Evolutionary conservation across 2,888 invertebrate genomes (phyloP), one percentile per base, ranked within the genome.

Genomic region (Mactromeris polynyma): DNA sequence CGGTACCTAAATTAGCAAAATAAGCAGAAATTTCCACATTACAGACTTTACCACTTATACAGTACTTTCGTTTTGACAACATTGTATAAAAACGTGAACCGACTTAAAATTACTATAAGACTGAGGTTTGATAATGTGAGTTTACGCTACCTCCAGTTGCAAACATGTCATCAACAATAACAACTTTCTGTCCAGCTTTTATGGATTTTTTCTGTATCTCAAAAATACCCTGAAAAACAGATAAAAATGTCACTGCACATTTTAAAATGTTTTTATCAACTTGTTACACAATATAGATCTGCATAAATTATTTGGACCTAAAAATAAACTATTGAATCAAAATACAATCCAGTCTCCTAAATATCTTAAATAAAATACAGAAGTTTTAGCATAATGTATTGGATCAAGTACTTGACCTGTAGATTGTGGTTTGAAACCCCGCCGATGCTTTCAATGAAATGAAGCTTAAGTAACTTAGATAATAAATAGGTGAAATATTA

Each of bases 141-240:
- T 38, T 3, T 78, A 42, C 11, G 14, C 80, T 93, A 96, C 99
- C 99, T 91, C 99, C 99, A 3, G 99, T 99, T 0, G 99, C 99
- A 88, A 99, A 97, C 36, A 99, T 97, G 97, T 99, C 99, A 96
- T 99, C 99, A 0, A 99, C 97, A 42, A 99, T 97, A 1, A 99
- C 96, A 81, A 99, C 98, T 93, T 98, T 98, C 89, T 98, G 97
- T 0, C 98, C 98, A 0, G 97, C 97, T 88, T 97, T 97, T 9
- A 99, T 97, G 14, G 97, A 97, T 42, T 97, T 97, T 91, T 97
- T 97, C 97, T 99, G 99, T 51, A 99, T 97, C 97, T 99, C 99
- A 94, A 99, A 97, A 0, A 97, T 97, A 96, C 99, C 99, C 97
- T 97, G 73, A 33, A 73, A 73, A 33, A 36, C 2, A 14, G 6